Percentiles rank a stretch among this genome's conserved stretches.
phyloP scores from a whole-genome alignment of 2,888 invertebrate genomes.

The Leptinotarsa tumamoca region DNA sequence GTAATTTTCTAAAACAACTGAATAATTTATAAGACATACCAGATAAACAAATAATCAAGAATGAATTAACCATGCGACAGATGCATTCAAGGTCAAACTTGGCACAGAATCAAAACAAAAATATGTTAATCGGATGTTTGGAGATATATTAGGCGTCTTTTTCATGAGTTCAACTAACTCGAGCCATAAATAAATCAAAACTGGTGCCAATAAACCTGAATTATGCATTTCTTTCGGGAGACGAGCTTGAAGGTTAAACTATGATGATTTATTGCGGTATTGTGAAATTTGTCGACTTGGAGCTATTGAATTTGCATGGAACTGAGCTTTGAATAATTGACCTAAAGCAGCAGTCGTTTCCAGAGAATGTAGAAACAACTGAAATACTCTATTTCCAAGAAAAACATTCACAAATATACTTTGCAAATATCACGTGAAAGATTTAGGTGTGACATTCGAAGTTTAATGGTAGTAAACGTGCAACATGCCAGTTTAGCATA shows the following conservation, averaged over 20 bases:
- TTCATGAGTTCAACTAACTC: constrained; percentile 12
- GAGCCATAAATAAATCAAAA: constrained; percentile 1
- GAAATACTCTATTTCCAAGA: too few relatives aligned
- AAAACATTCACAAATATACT: too few relatives aligned
- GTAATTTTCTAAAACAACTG: constrained; percentile 12
- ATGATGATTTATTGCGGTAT: neutral
- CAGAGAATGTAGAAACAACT: too few relatives aligned
- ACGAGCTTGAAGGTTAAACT: neutral
- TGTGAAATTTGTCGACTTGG: neutral
- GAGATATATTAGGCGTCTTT: constrained; percentile 6
- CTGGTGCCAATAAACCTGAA: constrained; percentile 10
- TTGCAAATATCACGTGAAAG: too few relatives aligned
- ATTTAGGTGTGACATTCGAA: too few relatives aligned
- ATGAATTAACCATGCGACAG: constrained; percentile 3
- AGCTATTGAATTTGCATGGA: neutral
- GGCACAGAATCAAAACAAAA: constrained; percentile 15
- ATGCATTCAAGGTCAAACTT: constrained; percentile 13
- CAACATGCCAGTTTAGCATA: too few relatives aligned
- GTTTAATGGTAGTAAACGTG: too few relatives aligned
- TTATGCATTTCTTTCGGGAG: neutral
- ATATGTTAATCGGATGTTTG: constrained; percentile 17
- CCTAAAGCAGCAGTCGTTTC: too few relatives aligned
- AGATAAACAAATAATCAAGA: neutral
- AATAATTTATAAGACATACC: constrained; percentile 13
- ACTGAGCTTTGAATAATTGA: neutral